These are phyloP conservation scores for Agrochola lota DNA, from an alignment of 2,888 invertebrate species.

Conservation along the genomic window DNA sequence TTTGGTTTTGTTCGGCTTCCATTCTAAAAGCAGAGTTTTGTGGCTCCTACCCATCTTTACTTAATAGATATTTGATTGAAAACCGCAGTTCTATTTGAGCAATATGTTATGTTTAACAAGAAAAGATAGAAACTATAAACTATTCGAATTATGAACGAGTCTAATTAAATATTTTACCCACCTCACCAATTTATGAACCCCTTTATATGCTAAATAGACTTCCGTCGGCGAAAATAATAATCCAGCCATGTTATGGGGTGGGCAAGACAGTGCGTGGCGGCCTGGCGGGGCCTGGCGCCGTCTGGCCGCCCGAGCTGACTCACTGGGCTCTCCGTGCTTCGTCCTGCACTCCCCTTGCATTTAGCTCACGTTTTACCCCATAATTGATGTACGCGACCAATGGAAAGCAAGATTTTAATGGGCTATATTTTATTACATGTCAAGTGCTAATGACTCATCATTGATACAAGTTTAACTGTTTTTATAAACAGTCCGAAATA, in stretches of 20 bases:
- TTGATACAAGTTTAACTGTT: conserved; percentile 26
- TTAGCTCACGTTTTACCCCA: conserved; percentile 81
- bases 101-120: conserved; percentile 18
- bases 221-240: conserved; percentile 75
- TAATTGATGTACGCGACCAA: conserved; percentile 79
- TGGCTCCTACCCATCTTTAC: conserved; percentile 37
- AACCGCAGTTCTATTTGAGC: conserved; percentile 13
- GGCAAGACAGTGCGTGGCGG: conserved; percentile 82
- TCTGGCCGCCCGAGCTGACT: conserved; percentile 85
- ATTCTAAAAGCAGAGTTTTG: conserved; percentile 46
- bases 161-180: conserved; percentile 74
- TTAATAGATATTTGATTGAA: conserved; percentile 57
- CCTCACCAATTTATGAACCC: conserved; percentile 71
- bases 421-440: conserved; percentile 47
- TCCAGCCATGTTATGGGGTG: conserved; percentile 71
- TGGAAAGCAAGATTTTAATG: conserved; percentile 45
- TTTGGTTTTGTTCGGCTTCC: conserved; percentile 46
- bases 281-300: conserved; percentile 84
- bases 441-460: conserved; percentile 55
- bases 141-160: conserved; percentile 27
- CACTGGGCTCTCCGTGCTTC: conserved; percentile 83
- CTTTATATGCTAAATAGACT: conserved; percentile 79
- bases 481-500: conserved; percentile 31
- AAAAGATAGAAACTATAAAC: conserved; percentile 36
- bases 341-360: conserved; percentile 81